Conservation (phyloP, 2,113 vertebrate species). For the Siniperca knerii region DNA sequence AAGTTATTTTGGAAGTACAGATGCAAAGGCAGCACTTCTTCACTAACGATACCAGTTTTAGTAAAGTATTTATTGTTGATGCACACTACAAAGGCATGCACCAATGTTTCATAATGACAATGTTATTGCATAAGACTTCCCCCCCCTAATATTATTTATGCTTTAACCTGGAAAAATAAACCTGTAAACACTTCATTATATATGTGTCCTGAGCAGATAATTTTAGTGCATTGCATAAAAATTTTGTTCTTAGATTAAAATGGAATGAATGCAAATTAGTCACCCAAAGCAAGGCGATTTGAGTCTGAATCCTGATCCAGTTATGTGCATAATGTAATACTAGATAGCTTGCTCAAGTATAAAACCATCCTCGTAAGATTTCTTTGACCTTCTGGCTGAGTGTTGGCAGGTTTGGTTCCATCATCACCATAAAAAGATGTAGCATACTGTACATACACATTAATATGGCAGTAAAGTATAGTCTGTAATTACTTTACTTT, state of each 20-base stretch:
- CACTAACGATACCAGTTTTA: slow-evolving; percentile 5
- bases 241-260: not conserved
- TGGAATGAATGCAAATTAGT: not conserved
- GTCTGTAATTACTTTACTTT: not conserved
- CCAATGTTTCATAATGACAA: slow-evolving; percentile 14
- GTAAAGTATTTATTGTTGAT: not conserved
- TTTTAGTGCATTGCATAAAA: not conserved
- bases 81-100: slow-evolving; percentile 19
- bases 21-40: slow-evolving; percentile 38
- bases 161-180: not conserved
- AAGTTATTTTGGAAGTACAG: slow-evolving; percentile 22
- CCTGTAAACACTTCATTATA: not conserved
- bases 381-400: not conserved
- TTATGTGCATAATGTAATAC: not conserved
- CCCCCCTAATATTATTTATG: not conserved
- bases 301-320: not conserved
- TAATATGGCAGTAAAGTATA: not conserved
- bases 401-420: not conserved
- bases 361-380: not conserved
- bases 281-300: no score
- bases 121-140: not conserved
- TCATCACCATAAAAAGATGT: not conserved
- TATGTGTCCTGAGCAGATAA: not conserved
- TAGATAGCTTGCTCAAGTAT: not conserved
- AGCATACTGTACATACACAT: not conserved